phyloP scores from a whole-genome alignment of 2,888 invertebrate genomes.

The Synanthedon tipuliformis region DNA sequence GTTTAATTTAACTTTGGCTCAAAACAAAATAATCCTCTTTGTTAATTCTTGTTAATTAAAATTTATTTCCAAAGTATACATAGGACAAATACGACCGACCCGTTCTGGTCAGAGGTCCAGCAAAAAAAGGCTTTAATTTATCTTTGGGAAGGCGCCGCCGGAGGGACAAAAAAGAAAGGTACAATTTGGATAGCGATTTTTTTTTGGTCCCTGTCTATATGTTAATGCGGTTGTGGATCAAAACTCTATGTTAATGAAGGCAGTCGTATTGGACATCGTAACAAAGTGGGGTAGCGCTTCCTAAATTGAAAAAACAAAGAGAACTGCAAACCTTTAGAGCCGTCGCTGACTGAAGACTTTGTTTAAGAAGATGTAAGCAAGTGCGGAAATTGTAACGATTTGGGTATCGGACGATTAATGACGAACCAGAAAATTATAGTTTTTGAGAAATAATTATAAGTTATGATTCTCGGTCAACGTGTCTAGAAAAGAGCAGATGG shows the following conservation, averaged over 20 bases:
- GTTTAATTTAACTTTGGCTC: background rate
- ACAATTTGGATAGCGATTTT: conserved; percentile 37
- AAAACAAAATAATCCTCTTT: background rate
- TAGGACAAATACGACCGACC: conserved; percentile 26
- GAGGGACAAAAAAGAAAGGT: conserved; percentile 33
- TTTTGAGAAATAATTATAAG: too few relatives aligned
- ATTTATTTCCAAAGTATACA: conserved; percentile 25
- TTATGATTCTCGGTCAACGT: too few relatives aligned
- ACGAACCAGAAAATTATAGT: too few relatives aligned
- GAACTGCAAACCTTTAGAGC: too few relatives aligned
- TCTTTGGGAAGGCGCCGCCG: conserved; percentile 24
- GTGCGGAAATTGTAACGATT: too few relatives aligned
- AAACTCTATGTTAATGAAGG: conserved; percentile 42
- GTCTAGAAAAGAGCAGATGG: too few relatives aligned
- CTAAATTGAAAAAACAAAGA: conserved; percentile 35
- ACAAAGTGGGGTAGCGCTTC: background rate
- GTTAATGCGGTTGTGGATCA: conserved; percentile 44
- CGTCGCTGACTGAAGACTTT: too few relatives aligned
- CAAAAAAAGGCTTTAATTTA: conserved; percentile 35
- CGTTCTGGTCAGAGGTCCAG: conserved; percentile 26
- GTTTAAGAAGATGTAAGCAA: too few relatives aligned
- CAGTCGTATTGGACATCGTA: conserved; percentile 27
- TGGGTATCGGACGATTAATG: too few relatives aligned
- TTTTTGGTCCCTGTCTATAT: conserved; percentile 41
- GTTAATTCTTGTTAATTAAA: conserved; percentile 13